Evolutionary conservation across 1,140 invertebrate genomes (phyloP), one percentile per base, ranked within the genome.

Genomic region (Prorops nasuta): DNA sequence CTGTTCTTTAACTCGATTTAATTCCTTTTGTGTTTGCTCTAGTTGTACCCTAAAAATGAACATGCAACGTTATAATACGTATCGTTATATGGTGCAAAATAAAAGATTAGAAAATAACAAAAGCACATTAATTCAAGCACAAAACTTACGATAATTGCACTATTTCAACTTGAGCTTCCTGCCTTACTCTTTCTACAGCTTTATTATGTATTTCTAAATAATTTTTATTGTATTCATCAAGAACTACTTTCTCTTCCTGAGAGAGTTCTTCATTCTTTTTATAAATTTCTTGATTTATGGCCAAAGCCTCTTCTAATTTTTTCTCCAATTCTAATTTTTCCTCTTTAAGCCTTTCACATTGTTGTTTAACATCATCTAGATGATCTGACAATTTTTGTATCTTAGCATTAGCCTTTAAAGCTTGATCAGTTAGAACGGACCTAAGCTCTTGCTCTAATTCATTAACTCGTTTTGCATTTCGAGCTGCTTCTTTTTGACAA

Each of bases 161-260:
- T 63, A 66, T 59, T 56, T 76, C 67, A 14, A 64, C 43, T 44
- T 71, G 58, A 21, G 71, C 60, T 35, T 76, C 72, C 55, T 72
- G 60, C 17, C 66, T 63, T 2, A 72, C 61, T 56, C 59, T 66
- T 39, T 72, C 67, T 19, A 74, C 47, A 20, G 71, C 65, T 64
- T 73, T 71, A 41, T 70, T 63, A 39, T 76, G 71, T 56, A 76
- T 70, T 18, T 67, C 71, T 31, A 76, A 49, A 54, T 71, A 76
- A 20, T 76, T 68, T 55, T 73, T 74, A 37, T 74, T 74, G n/a
- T 69, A 70, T 34, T 70, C 50, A 14, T 60, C 47, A 15, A 63
- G 42, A 34, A 52, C 31, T 48, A 64, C 57, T 28, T 67, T 67
- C 20, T 74, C 65, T 21, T 69, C 57, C 9, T 70, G 55, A 31